Conservation (phyloP, 2,888 invertebrate species). For the Erebia aethiops region DNA sequence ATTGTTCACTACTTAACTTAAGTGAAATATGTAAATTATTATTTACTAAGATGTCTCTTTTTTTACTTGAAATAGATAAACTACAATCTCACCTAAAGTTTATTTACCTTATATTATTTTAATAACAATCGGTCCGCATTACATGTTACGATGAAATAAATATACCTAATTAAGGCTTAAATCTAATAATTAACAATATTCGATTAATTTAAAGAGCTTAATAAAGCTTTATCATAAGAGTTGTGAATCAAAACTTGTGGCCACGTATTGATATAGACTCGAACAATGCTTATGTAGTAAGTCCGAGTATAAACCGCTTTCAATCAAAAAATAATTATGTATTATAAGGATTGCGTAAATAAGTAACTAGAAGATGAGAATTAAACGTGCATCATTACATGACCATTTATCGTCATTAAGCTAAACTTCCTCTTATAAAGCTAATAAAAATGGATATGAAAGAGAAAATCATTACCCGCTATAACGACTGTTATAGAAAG, state of each 20-base stretch:
- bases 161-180: constrained; percentile 32
- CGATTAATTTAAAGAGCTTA: constrained; percentile 79
- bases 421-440: neutral
- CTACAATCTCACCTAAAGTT: constrained; percentile 22
- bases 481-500: too few species aligned
- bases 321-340: constrained; percentile 41
- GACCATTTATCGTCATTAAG: neutral
- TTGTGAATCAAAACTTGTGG: constrained; percentile 82
- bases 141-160: constrained; percentile 48
- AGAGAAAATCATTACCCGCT: too few species aligned
- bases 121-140: constrained; percentile 39
- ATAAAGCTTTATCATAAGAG: constrained; percentile 81
- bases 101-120: constrained; percentile 20
- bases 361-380: neutral
- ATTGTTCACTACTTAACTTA: constrained; percentile 8
- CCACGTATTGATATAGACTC: constrained; percentile 73
- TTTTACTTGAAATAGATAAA: constrained; percentile 13
- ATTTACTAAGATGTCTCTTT: constrained; percentile 23
- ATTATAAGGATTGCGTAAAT: constrained; percentile 5
- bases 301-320: constrained; percentile 54
- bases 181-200: constrained; percentile 52
- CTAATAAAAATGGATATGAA: too few species aligned
- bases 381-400: constrained; percentile 27
- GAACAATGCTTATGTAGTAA: constrained; percentile 52
- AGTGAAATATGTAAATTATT: constrained; percentile 45